Evolutionary conservation across 1,140 invertebrate genomes (phyloP), one percentile per base, ranked within the genome.

Genomic region (Drosophila ironensis): DNA sequence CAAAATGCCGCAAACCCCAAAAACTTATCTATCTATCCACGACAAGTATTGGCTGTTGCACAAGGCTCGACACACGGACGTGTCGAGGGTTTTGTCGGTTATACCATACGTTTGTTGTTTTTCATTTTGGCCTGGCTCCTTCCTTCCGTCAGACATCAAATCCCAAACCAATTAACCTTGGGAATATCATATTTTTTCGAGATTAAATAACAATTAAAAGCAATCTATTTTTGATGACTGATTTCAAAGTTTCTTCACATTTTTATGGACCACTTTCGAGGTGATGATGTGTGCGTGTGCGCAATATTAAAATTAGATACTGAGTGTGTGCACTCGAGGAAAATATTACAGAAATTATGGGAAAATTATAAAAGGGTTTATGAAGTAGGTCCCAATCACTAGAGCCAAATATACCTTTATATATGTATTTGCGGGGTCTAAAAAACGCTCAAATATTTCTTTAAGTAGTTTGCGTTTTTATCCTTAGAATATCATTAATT

Each of bases 151-250:
- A 77, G 30, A 40, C 37, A 40, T 35, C 30, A 61, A 47, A 54
- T 47, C 54, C 67, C 57, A 70, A 70, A 50, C 30, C 78, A 78
- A 82, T 78, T 84, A 84, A 82, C 78, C 78, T 82, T 82, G 78
- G 28, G 14, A 33, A 33, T 16, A 54, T 52, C 27, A 47, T 33
- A 47, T 20, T 14, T 11, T 38, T 61, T 24, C 9, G 14, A 73
- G 41, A 75, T 81, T 81, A 75, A 81, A 81, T 81, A 81, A 81
- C 76, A 81, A 81, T 81, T 81, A 80, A 75, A 80, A 81, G 71
- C 59, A 81, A 81, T 81, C 67, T 71, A 72, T 63, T 81, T 81
- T 63, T 59, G 76, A 81, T 81, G 68, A 63, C 67, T 75, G 76
- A 67, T 75, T 81, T 80, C 69, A 56, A 45, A 27, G 78, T 44